phyloP scores from a whole-genome alignment of 2,113 vertebrate genomes.

The Lathamus discolor region DNA sequence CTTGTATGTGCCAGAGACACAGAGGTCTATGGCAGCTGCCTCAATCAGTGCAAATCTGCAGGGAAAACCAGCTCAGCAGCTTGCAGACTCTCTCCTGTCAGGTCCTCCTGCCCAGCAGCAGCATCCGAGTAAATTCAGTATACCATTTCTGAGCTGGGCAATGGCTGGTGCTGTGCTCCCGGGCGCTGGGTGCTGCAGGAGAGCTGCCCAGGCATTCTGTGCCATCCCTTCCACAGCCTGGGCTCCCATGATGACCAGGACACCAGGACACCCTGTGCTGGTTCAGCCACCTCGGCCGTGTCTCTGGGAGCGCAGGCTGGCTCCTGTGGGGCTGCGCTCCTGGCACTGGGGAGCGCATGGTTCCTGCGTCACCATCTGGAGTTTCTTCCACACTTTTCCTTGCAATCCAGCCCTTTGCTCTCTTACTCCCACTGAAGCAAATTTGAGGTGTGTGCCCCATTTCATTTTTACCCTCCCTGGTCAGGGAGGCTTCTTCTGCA shows the following conservation, averaged over 20 bases:
- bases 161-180: fast-evolving
- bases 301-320: neutral
- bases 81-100: neutral
- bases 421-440: neutral
- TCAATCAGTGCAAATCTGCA: fast-evolving
- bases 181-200: fast-evolving
- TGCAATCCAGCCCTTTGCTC: neutral
- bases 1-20: neutral
- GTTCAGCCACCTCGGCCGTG: fast-evolving
- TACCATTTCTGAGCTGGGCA: fast-evolving
- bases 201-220: neutral
- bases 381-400: neutral
- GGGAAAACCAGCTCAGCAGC: neutral
- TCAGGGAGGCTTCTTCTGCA: neutral
- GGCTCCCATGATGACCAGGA: neutral
- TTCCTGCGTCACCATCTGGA: neutral
- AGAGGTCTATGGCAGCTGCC: neutral
- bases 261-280: neutral
- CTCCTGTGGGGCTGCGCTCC: neutral
- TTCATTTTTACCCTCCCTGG: neutral
- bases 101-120: fast-evolving
- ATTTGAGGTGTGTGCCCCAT: fast-evolving
- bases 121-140: neutral
- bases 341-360: fast-evolving
- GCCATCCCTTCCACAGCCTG: neutral